Evolutionary conservation across 2,113 vertebrate species (phyloP).

Genomic region (Pteropus alecto): DNA sequence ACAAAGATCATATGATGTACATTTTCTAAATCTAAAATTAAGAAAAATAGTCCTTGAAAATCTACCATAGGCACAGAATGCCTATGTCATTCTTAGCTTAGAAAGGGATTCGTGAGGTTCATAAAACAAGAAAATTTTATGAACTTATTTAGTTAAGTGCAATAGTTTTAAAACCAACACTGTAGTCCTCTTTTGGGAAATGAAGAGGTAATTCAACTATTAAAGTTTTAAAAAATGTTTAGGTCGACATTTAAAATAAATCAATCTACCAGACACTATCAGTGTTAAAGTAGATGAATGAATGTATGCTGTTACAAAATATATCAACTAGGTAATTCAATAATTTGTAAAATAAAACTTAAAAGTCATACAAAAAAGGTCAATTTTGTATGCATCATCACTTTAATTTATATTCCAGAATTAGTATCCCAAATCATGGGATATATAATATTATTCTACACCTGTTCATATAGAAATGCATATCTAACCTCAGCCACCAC

Average conservation of each 20-base stretch:
- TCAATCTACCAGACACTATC: background rate
- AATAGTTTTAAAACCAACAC: constrained; percentile 36
- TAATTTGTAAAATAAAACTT: constrained; percentile 14
- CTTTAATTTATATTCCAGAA: constrained; percentile 48
- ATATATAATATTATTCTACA: background rate
- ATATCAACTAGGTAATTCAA: constrained; percentile 10
- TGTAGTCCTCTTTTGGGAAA: background rate
- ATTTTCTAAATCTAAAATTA: constrained; percentile 34
- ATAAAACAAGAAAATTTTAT: background rate
- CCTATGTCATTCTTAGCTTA: background rate
- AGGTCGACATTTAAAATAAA: constrained; percentile 33
- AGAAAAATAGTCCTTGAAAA: constrained; percentile 38
- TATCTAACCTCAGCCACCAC: background rate
- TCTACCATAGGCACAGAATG: constrained; percentile 28
- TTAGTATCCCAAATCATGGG: background rate
- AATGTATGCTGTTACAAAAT: constrained; percentile 10
- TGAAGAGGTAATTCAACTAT: background rate
- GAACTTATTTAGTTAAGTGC: constrained; percentile 16
- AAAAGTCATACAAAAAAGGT: background rate
- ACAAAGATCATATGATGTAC: background rate
- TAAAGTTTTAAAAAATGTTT: background rate
- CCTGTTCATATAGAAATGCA: constrained; percentile 7
- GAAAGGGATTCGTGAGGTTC: constrained; percentile 10
- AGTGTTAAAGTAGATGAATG: constrained; percentile 38
- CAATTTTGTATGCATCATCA: background rate